phyloP scores from a whole-genome alignment of 37 sponge, comb jelly and placozoan genomes.

The Geodia barretti region DNA sequence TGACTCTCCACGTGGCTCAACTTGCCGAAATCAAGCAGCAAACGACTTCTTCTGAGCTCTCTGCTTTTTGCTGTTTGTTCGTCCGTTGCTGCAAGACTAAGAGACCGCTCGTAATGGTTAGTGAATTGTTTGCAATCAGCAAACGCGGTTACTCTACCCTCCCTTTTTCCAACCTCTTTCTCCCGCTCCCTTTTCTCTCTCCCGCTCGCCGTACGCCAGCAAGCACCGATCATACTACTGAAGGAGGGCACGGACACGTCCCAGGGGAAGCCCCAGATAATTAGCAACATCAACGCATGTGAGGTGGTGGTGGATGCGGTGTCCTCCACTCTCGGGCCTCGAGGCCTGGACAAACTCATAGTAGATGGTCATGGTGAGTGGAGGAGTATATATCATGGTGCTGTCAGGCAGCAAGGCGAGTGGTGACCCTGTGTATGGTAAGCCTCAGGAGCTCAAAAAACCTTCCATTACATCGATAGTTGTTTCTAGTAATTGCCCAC shows the following conservation, averaged over 20 bases:
- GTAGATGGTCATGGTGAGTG: conserved; percentile 91
- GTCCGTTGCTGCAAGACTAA: not conserved
- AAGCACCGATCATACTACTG: conserved; percentile 92
- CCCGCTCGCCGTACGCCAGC: conserved; percentile 14
- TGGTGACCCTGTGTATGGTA: too few species aligned
- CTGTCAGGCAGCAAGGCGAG: too few species aligned
- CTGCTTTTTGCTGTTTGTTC: not conserved
- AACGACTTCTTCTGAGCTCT: too few species aligned
- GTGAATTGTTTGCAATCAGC: not conserved
- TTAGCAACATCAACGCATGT: conserved; percentile 99
- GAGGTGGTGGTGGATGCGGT: conserved; percentile 93
- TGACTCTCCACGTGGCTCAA: not conserved
- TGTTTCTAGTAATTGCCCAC: too few species aligned
- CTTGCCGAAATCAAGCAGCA: too few species aligned
- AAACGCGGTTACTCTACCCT: too few species aligned
- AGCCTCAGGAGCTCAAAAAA: too few species aligned
- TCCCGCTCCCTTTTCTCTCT: not conserved
- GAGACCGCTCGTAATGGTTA: not conserved
- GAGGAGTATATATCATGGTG: too few species aligned
- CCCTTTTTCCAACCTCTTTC: too few species aligned
- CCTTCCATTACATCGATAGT: too few species aligned
- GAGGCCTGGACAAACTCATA: conserved; percentile 99
- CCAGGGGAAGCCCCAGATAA: conserved; percentile 96
- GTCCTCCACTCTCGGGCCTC: conserved; percentile 93
- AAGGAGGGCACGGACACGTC: conserved; percentile 99